Evolutionary conservation across 2,113 vertebrate species (phyloP), one percentile per base, ranked within the genome.

Genomic region (Psittacara wagleri): DNA sequence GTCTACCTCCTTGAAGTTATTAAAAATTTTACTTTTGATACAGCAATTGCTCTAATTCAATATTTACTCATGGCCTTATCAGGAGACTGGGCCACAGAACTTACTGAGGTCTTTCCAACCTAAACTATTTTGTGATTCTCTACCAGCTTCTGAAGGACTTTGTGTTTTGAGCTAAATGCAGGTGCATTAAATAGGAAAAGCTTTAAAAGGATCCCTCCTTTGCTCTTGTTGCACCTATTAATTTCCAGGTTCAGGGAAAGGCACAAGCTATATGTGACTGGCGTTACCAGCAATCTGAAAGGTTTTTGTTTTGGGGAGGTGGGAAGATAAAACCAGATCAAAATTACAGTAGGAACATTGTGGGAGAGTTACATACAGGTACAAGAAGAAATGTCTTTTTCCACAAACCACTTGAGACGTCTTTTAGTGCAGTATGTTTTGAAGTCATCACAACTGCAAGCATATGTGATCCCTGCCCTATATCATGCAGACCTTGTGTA

Each of bases 291-390:
- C 9, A 82, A 59, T 22, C 17, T 62, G 39, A 33, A 51, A 27
- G 17, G 28, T 1, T 25, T 67, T 62, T 57, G 64, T n/a, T 18
- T 0, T 1, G 3, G 6, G 4, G 57, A 35, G 57, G 1, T 14
- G 17, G 67, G 69, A 84, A n/a, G 35, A 41, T 29, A 67, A 88
- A 49, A 67, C 3, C 22, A 68, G 10, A 31, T 62, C 23, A 61
- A n/a, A 68, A 11, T n/a, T 55, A 49, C 3, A 44, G 17, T 4
- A 75, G 24, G 24, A 84, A 14, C 16, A 39, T n/a, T 14, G 19
- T 66, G 9, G 20, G 41, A 61, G 17, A 24, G 31, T 41, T 46
- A 43, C 23, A 17, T 4, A 18, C 12, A 67, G 49, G 28, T 78
- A 66, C 14, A 48, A 37, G 1, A 7, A 43, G 35, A 83, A 69